Evolutionary conservation across 2,797 vertebrate species (phyloP).

Genomic region (Falco berigora): DNA sequence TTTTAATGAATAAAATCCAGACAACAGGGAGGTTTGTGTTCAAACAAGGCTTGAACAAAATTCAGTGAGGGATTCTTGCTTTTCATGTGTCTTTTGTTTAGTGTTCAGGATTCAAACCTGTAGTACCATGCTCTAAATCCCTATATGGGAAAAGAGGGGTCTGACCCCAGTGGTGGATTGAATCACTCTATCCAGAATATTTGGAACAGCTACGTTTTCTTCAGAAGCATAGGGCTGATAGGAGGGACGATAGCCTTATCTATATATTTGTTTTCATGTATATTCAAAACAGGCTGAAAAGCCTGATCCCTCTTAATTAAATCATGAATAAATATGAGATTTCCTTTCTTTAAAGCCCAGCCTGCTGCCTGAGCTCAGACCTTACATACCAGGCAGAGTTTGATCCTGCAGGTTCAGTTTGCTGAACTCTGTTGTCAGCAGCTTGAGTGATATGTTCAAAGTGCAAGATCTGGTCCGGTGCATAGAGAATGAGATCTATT

Average conservation of each 20-base stretch:
- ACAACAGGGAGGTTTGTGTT: slow-evolving; percentile 9
- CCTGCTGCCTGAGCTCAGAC: neutral
- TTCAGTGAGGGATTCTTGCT: slow-evolving; percentile 1
- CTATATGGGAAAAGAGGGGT: neutral
- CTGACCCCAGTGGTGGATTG: neutral
- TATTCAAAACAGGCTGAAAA: slow-evolving; percentile 16
- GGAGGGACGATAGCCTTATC: neutral
- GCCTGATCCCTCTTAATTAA: slow-evolving; percentile 19
- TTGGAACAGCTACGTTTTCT: neutral
- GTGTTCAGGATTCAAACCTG: neutral
- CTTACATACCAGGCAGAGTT: neutral
- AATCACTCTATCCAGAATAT: neutral
- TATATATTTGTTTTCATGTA: neutral
- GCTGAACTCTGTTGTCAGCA: slow-evolving; percentile 17
- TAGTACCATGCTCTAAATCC: neutral
- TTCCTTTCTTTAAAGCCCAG: slow-evolving; percentile 17
- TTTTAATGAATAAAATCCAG: slow-evolving; percentile 38
- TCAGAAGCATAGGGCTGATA: neutral
- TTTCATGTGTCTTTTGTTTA: slow-evolving; percentile 25
- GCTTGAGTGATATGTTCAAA: neutral
- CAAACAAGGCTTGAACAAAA: slow-evolving; percentile 12
- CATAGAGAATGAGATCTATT: neutral
- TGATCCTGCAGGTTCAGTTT: slow-evolving; percentile 4
- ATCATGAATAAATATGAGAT: slow-evolving; percentile 52
- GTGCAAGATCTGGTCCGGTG: slow-evolving; percentile 1